phyloP scores from a whole-genome alignment of 2,888 invertebrate species.

The Autographa pulchrina region DNA sequence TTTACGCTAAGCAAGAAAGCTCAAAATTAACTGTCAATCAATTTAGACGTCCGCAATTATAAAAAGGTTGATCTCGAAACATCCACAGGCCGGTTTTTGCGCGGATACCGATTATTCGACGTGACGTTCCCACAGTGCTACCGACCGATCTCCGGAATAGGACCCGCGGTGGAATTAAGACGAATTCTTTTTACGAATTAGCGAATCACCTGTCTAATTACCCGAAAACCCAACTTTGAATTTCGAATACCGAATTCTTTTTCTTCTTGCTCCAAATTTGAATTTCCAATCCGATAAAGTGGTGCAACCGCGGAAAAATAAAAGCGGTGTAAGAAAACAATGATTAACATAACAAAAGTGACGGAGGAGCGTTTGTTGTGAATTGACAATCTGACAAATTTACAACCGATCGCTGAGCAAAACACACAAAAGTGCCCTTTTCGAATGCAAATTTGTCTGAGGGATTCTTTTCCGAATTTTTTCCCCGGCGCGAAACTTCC shows the following conservation, averaged over 20 bases:
- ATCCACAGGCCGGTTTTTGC: slow-evolving; percentile 78
- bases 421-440: slow-evolving; percentile 85
- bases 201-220: slow-evolving; percentile 89
- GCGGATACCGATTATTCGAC: slow-evolving; percentile 84
- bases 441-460: slow-evolving; percentile 86
- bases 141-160: slow-evolving; percentile 70
- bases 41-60: slow-evolving; percentile 63
- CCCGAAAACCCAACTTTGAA: slow-evolving; percentile 74
- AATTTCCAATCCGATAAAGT: slow-evolving; percentile 55
- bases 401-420: slow-evolving; percentile 83
- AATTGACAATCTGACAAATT: slow-evolving; percentile 88
- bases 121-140: slow-evolving; percentile 87
- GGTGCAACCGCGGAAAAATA: slow-evolving; percentile 61
- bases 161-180: slow-evolving; percentile 76
- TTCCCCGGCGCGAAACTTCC: slow-evolving; percentile 83
- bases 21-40: slow-evolving; percentile 65
- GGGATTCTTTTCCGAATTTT: slow-evolving; percentile 81
- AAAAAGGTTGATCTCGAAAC: slow-evolving; percentile 74
- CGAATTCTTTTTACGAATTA: slow-evolving; percentile 86
- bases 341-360: slow-evolving; percentile 88
- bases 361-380: slow-evolving; percentile 79
- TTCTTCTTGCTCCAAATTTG: slow-evolving; percentile 53
- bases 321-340: slow-evolving; percentile 67
- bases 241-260: slow-evolving; percentile 67
- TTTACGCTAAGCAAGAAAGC: slow-evolving; percentile 50